Evolutionary conservation across 2,888 invertebrate genomes (phyloP).

Genomic region (Erpobdella octoculata): DNA sequence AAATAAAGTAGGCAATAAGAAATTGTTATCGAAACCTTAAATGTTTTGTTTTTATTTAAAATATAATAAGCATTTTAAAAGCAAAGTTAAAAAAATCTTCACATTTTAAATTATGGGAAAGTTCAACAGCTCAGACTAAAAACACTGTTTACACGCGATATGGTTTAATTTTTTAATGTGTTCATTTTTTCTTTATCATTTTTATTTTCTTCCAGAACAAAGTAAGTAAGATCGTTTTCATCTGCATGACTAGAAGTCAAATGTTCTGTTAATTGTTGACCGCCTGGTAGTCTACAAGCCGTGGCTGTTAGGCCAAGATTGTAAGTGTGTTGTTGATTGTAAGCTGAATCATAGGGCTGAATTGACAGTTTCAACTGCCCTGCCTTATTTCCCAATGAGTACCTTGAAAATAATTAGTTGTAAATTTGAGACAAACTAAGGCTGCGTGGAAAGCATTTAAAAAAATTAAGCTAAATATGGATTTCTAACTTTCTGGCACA

Average conservation of each 20-base stretch:
- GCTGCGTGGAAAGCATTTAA: not conserved
- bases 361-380: constrained; percentile 1
- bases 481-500: not conserved
- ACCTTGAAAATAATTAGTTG: not conserved
- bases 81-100: too few species aligned
- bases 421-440: not conserved
- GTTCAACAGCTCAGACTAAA: too few species aligned
- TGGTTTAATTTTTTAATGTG: too few species aligned
- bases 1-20: too few species aligned
- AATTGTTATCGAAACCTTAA: too few species aligned
- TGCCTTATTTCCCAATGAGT: not conserved
- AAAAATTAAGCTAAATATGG: not conserved
- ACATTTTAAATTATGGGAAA: too few species aligned
- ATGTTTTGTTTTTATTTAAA: too few species aligned
- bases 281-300: too few species aligned
- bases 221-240: not conserved
- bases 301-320: not conserved
- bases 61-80: too few species aligned
- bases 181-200: too few species aligned
- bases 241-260: not conserved
- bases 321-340: too few species aligned
- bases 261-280: not conserved
- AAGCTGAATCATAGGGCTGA: not conserved
- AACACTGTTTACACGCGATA: too few species aligned
- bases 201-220: constrained; percentile 5